Percentiles rank a stretch among this genome's conserved stretches.
Conservation (phyloP, 2,113 vertebrate species). For the Cepphus grylle region DNA sequence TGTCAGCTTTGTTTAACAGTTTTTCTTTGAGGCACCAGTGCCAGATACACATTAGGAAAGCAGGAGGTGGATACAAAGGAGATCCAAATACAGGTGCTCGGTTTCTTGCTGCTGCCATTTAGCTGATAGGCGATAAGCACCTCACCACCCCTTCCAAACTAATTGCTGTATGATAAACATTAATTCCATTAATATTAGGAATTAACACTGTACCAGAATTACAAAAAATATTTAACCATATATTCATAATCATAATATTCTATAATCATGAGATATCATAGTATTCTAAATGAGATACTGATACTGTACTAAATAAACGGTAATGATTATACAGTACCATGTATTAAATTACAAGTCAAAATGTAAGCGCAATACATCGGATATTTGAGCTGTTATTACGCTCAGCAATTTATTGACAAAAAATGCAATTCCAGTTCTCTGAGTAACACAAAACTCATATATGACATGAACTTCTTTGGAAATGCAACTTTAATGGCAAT, state of each 20-base stretch:
- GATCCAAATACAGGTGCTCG: background rate
- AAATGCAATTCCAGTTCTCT: background rate
- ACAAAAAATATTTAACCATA: background rate
- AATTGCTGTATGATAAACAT: background rate
- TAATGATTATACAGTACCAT: background rate
- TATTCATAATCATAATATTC: background rate
- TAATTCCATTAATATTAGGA: background rate
- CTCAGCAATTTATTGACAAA: background rate
- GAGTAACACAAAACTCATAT: background rate
- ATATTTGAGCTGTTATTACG: background rate
- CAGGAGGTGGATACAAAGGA: background rate
- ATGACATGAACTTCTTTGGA: background rate
- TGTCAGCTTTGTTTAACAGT: background rate
- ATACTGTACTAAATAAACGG: background rate
- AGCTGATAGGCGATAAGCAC: background rate
- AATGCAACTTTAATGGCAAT: background rate
- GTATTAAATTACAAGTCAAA: background rate
- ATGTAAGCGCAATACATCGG: background rate
- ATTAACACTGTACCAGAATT: background rate
- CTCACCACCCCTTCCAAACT: background rate
- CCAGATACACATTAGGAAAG: background rate
- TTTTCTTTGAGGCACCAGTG: background rate
- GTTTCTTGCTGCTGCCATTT: background rate
- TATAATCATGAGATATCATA: background rate
- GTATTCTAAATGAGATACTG: background rate